Base-by-base conservation (phyloP, 2,113 vertebrate species). In the Vimba vimba region DNA sequence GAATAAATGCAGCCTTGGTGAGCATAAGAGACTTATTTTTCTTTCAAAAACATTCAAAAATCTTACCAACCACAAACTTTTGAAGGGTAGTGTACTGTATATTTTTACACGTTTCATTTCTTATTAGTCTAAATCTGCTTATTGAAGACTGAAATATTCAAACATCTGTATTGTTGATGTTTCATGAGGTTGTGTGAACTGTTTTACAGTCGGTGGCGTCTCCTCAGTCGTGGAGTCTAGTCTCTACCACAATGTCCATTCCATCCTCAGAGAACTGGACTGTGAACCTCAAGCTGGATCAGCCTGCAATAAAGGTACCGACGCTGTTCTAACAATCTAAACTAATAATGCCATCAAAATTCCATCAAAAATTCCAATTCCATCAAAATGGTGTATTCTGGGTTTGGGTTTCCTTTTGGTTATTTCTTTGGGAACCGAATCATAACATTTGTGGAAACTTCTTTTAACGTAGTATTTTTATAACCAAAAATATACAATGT, bases 241-340 rank as follows among this genome's bases (percentile, higher is more conserved):
- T 87, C 92, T 97, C 68, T 92, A 94, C 87, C 92, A 93, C 85
- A 94, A 94, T 0, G 92, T 97, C 43, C 94, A 95, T 62, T 94
- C 95, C 0, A 93, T 97, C 87, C 94, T 97, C 50, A 93, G 95
- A 25, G 95, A 96, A 88, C 93, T 96, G 74, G 94, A 95, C 0
- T 71, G 91, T 69, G 92, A 94, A n/a, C 81, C 82, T 50, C 89
- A 94, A 0, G 82, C 62, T 12, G 85, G 92, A 68, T 91, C 94
- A 85, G 93, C 93, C 62, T 90, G 89, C 0, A 93, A 96, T 87
- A 94, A 90, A 93, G 96, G 96, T 96, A 89, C 84, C 10, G 36
- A 23, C 33, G 60, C 60, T 79, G 12, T 39, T 39, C 23, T 4
- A 13, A 47, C 55, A n/a, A 43, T 33, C 4, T 11, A 23, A 62